Evolutionary conservation across 2,888 invertebrate species (phyloP), one percentile per base, ranked within the genome.

Genomic region (Odontocolon sp.): DNA sequence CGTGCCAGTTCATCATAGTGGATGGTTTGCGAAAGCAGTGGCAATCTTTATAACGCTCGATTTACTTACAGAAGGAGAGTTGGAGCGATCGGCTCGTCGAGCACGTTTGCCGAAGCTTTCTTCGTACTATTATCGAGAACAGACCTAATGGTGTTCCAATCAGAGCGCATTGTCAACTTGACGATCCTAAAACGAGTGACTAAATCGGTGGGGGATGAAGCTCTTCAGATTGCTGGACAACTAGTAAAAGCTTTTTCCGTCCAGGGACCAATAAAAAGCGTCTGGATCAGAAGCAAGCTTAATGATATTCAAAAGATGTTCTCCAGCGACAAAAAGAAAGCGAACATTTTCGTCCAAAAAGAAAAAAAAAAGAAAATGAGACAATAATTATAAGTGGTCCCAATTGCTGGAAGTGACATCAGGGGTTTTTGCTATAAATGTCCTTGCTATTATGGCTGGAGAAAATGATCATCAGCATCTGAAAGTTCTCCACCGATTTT

Each of bases 11-110:
- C 16, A 63, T 26, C 21, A n/a, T n/a, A n/a, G n/a, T n/a, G 50
- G 11, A 45, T 64, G 50, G 33, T 36, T 26, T 33, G 1, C 8
- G 38, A 45, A 47, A 56, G 47, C 47, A 50, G 2, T 21, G 36
- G 42, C 50, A 42, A 68, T 68, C 63, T 72, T 72, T 72, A 72
- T 68, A 50, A 68, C 72, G 72, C 68, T 72, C 63, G 63, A 77
- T 68, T 77, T 68, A 50, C 77, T 68, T 50, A 18, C 26, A 2
- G 14, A 45, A 66, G 40, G 59, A 54, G 36, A 31, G 36, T n/a
- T 16, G 16, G 9, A n/a, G n/a, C 23, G 16, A 6, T 47, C 45
- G 45, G 21, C 45, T 56, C 47, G 59, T 69, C 59, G 42, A 59
- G 64, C 64, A 64, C 75, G 69, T 59, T 69, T 69, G 26, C 61